A percentile compares a stretch with the other conserved stretches of the same genome.
Evolutionary conservation across 2,888 invertebrate genomes (phyloP).

Genomic region (Lypha dubia): DNA sequence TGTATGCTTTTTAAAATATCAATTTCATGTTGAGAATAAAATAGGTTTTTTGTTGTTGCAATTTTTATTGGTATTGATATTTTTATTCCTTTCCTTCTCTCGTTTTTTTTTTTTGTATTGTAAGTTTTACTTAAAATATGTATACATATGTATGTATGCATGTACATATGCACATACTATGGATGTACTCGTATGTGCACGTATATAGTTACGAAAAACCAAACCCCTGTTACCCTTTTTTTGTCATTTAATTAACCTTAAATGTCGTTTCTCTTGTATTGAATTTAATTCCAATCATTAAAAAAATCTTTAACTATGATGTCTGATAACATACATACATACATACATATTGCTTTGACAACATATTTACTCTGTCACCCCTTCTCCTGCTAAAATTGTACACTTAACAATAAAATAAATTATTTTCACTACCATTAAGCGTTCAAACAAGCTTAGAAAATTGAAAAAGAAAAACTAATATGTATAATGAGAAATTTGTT

Average conservation of each 20-base stretch:
- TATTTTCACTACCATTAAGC: neutral
- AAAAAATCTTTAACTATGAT: conserved; percentile 6
- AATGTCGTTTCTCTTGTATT: conserved; percentile 15
- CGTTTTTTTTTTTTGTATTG: neutral
- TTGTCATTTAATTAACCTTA: conserved; percentile 43
- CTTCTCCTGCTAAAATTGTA: neutral
- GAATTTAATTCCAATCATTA: conserved; percentile 26
- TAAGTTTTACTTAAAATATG: conserved; percentile 8
- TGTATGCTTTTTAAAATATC: neutral
- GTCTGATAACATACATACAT: neutral
- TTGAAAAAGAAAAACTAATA: no score
- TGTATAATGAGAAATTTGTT: conserved; percentile 4
- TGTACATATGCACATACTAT: no score
- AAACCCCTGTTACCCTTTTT: conserved; percentile 47
- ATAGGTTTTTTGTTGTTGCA: neutral
- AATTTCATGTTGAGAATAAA: conserved; percentile 10
- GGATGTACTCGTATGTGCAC: no score
- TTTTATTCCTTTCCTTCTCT: neutral
- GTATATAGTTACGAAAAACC: conserved; percentile 20
- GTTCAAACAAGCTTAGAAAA: neutral
- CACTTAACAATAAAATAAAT: neutral
- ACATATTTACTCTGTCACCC: neutral
- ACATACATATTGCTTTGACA: neutral
- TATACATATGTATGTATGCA: no score
- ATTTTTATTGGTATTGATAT: conserved; percentile 14